Conservation (phyloP, 1,140 invertebrate genomes). For the Schlechtendalia chinensis region DNA sequence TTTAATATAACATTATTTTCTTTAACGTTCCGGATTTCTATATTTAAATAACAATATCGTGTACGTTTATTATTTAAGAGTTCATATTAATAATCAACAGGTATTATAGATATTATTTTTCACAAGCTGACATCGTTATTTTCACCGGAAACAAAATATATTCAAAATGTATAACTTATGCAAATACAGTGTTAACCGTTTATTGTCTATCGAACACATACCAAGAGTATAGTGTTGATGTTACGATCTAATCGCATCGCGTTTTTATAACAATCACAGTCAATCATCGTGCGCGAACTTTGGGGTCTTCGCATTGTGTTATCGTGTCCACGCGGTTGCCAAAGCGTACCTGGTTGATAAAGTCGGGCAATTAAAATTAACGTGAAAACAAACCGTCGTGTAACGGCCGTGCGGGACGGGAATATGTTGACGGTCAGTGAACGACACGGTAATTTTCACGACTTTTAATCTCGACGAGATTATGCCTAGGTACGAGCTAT, state of each 20-base stretch:
- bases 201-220: too few relatives aligned
- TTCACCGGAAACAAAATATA: too few relatives aligned
- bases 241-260: too few relatives aligned
- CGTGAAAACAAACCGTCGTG: not conserved
- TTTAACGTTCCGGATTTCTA: not conserved
- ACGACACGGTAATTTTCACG: not conserved
- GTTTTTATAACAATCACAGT: too few relatives aligned
- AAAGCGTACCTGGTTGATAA: not conserved
- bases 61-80: not conserved
- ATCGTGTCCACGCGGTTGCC: too few relatives aligned
- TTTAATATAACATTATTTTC: not conserved
- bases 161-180: too few relatives aligned
- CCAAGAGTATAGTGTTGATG: too few relatives aligned
- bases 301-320: too few relatives aligned
- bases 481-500: not conserved
- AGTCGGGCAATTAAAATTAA: not conserved
- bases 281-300: too few relatives aligned
- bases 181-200: too few relatives aligned
- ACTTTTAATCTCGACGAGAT: conserved; percentile 17
- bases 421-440: too few relatives aligned
- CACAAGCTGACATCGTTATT: not conserved
- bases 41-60: not conserved
- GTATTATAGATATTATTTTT: not conserved
- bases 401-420: not conserved
- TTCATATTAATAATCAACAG: not conserved